phyloP scores from a whole-genome alignment of 2,113 vertebrate genomes.

The Panthera leo region DNA sequence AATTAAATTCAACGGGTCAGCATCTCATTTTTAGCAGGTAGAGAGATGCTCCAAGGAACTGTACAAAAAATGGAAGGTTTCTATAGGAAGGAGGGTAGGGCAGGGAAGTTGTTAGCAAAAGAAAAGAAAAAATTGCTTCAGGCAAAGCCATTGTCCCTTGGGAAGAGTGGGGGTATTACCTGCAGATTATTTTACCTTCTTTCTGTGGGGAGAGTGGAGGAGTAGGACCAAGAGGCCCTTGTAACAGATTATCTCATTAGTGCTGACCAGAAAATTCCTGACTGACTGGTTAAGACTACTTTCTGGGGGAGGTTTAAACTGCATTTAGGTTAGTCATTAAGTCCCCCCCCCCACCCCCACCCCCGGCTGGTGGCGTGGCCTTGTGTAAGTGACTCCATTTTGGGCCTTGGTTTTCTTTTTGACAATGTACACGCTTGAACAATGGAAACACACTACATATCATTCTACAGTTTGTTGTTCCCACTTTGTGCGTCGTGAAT shows the following conservation, averaged over 20 bases:
- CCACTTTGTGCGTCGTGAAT: background rate
- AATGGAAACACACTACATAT: background rate
- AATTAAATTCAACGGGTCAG: background rate
- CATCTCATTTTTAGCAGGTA: background rate
- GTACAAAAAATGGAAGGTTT: background rate
- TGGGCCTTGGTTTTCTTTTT: background rate
- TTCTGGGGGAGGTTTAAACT: background rate
- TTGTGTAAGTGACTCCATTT: background rate
- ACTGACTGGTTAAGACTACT: background rate
- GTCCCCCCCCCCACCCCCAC: background rate
- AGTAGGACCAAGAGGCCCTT: background rate
- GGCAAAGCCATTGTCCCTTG: background rate
- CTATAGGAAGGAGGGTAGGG: background rate
- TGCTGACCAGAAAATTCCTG: background rate
- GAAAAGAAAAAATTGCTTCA: background rate
- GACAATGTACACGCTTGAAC: background rate
- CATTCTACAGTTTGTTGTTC: background rate
- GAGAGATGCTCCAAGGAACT: background rate
- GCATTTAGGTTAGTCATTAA: background rate
- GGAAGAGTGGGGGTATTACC: background rate
- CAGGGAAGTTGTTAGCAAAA: background rate
- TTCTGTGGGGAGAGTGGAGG: background rate
- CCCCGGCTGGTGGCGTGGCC: background rate
- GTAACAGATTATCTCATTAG: background rate
- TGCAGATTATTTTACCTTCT: background rate